Conservation (phyloP, 2,113 vertebrate species). For the Paramormyrops kingsleyae region DNA sequence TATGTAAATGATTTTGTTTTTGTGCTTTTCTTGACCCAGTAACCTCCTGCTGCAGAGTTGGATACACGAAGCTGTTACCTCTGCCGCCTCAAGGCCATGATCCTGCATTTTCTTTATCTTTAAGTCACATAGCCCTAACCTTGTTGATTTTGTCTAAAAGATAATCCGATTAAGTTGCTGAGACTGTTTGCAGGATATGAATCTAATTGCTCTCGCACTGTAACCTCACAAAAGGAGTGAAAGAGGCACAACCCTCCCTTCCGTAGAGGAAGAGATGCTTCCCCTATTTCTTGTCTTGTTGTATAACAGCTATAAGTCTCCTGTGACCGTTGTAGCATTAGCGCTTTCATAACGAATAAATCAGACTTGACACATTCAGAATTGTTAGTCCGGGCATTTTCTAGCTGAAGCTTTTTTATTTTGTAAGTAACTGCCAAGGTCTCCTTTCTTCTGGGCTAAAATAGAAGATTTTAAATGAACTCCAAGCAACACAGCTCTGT, state of each 20-base stretch:
- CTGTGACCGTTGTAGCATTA: neutral
- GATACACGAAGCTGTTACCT: neutral
- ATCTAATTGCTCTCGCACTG: neutral
- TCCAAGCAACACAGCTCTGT: conserved; percentile 1
- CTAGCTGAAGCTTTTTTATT: neutral
- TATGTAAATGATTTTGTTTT: neutral
- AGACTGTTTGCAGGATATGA: neutral
- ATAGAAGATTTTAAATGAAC: neutral
- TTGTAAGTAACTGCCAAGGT: neutral
- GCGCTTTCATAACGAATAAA: neutral
- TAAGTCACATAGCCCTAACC: neutral
- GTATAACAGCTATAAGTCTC: neutral
- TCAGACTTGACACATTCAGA: neutral
- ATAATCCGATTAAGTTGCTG: neutral
- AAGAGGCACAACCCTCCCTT: neutral
- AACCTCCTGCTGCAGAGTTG: neutral
- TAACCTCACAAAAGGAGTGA: neutral
- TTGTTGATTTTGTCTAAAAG: neutral
- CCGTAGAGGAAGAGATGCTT: neutral
- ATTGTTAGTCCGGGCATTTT: neutral
- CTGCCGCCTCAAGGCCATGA: neutral
- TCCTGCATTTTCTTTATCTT: neutral
- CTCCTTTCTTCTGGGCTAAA: neutral
- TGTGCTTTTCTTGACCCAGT: neutral
- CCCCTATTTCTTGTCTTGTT: neutral